Conservation (phyloP, 2,113 vertebrate genomes). For the Cryptomyrus ogoouensis region DNA sequence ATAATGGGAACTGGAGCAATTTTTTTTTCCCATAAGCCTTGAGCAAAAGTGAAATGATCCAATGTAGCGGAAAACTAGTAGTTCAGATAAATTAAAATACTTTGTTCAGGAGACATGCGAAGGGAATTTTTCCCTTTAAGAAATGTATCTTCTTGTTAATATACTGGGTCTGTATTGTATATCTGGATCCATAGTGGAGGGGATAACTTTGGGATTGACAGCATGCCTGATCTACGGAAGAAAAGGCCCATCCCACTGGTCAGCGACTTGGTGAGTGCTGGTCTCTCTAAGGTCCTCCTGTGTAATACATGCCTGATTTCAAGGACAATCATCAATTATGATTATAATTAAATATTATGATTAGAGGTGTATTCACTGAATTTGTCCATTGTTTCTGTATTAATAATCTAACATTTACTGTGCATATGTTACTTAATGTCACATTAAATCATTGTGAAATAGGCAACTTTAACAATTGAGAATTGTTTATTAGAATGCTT, state of each 20-base stretch:
- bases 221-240: slow-evolving; percentile 89
- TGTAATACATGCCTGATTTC: neutral
- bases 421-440: neutral
- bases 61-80: neutral
- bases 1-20: neutral
- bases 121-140: neutral
- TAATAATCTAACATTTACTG: neutral
- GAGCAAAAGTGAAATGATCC: neutral
- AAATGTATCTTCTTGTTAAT: slow-evolving; percentile 2
- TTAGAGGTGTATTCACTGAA: neutral
- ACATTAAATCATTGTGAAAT: neutral
- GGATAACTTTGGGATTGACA: slow-evolving; percentile 90
- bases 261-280: slow-evolving; percentile 85
- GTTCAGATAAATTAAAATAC: neutral
- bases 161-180: neutral
- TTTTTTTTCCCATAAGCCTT: neutral
- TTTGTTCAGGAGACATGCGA: neutral
- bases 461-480: neutral
- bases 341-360: neutral
- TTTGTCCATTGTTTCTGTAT: neutral
- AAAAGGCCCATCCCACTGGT: slow-evolving; percentile 86
- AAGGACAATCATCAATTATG: neutral
- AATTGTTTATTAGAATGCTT: neutral
- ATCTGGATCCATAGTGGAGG: slow-evolving; percentile 61
- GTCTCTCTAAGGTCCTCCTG: neutral